These are phyloP conservation scores for Wiebesia pumilae DNA, from an alignment of 1,140 invertebrate genomes.

Conservation along the genomic window DNA sequence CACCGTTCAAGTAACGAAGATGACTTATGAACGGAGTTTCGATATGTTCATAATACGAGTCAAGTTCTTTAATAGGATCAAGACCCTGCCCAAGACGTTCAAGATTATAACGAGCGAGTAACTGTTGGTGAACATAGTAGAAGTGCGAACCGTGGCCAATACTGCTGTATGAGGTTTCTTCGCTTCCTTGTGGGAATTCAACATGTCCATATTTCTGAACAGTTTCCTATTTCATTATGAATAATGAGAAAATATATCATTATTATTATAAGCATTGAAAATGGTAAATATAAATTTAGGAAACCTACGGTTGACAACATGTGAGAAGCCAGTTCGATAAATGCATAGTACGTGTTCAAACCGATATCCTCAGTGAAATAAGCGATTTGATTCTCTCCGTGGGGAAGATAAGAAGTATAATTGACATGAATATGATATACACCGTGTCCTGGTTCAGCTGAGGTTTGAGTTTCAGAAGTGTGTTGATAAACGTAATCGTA, in stretches of 20 bases:
- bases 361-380: constrained; percentile 86
- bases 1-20: constrained; percentile 78
- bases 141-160: constrained; percentile 69
- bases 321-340: constrained; percentile 78
- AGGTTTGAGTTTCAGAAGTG: constrained; percentile 38
- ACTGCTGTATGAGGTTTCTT: constrained; percentile 64
- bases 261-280: neutral
- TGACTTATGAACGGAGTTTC: constrained; percentile 79
- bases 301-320: constrained; percentile 66
- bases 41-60: constrained; percentile 73
- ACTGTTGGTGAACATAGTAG: constrained; percentile 75
- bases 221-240: constrained; percentile 56
- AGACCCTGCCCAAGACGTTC: constrained; percentile 75
- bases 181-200: constrained; percentile 62
- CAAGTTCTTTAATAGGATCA: constrained; percentile 64
- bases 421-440: constrained; percentile 73
- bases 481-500: constrained; percentile 67
- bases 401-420: constrained; percentile 74
- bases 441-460: constrained; percentile 37
- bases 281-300: neutral
- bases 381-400: constrained; percentile 76
- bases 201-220: constrained; percentile 53
- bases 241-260: neutral
- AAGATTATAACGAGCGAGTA: constrained; percentile 74
- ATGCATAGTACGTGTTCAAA: constrained; percentile 83